Conservation (phyloP, 2,888 invertebrate species). For the Tethea ocularis region DNA sequence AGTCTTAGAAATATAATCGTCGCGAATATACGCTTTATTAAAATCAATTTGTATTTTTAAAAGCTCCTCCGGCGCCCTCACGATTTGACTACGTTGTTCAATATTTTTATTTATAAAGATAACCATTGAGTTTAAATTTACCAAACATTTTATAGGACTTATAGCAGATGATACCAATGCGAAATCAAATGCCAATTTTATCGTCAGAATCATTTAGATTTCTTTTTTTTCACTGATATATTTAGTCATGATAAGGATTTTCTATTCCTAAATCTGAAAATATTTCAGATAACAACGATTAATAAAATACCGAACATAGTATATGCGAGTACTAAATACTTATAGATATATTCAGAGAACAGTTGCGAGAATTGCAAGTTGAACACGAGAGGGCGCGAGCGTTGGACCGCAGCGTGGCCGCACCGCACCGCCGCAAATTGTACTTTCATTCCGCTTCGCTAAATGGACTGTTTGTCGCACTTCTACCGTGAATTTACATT, state of each 20-base stretch:
- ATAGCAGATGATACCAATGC: no score
- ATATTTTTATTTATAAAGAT: neutral
- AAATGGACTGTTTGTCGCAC: conserved; percentile 58
- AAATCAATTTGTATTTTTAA: no score
- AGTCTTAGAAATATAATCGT: no score
- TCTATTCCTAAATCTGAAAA: no score
- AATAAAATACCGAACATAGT: neutral
- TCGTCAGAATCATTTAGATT: no score
- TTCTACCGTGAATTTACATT: conserved; percentile 32
- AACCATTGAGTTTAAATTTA: neutral
- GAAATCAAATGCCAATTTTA: no score
- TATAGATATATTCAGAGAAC: neutral
- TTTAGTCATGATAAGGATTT: no score
- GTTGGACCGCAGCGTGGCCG: conserved; percentile 32
- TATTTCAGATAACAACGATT: no score
- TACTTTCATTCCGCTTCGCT: conserved; percentile 62
- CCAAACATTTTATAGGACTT: neutral
- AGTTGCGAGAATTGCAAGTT: conserved; percentile 8
- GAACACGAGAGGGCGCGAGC: conserved; percentile 13
- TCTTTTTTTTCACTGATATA: no score
- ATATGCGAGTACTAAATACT: neutral
- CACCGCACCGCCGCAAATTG: conserved; percentile 58
- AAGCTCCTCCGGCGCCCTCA: no score
- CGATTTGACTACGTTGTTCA: no score
- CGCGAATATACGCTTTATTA: no score